Evolutionary conservation across 2,888 invertebrate species (phyloP).

Genomic region (Synanthedon myopaeformis): DNA sequence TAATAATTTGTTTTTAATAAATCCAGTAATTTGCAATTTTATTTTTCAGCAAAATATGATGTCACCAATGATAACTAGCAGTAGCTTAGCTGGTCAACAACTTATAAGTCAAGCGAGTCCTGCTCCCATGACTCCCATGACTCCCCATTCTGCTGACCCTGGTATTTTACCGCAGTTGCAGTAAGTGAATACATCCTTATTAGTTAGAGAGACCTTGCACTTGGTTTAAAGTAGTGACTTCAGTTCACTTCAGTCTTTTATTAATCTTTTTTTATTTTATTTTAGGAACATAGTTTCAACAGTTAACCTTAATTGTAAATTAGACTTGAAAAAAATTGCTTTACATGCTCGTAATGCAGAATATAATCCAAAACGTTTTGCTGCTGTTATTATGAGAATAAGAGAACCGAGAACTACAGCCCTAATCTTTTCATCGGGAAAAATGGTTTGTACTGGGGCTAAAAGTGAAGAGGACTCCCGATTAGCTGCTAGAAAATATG

Average conservation of each 20-base stretch:
- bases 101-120: conserved; percentile 77
- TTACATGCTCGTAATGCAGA: conserved; percentile 98
- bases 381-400: conserved; percentile 98
- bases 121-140: conserved; percentile 89
- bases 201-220: too few relatives aligned
- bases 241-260: not conserved
- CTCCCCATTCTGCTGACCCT: conserved; percentile 92
- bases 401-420: conserved; percentile 87
- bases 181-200: conserved; percentile 58
- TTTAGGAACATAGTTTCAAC: conserved; percentile 97
- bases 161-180: conserved; percentile 94
- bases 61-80: conserved; percentile 81
- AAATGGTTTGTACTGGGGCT: conserved; percentile 88
- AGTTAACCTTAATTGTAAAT: conserved; percentile 93
- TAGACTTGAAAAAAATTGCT: conserved; percentile 97
- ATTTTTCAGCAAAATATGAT: conserved; percentile 81
- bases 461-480: conserved; percentile 84
- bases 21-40: not conserved
- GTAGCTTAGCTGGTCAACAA: conserved; percentile 70
- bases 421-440: conserved; percentile 83
- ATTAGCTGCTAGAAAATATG: conserved; percentile 84
- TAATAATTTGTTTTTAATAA: conserved; percentile 3
- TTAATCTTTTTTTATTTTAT: conserved; percentile 14
- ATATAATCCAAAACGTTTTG: conserved; percentile 99
- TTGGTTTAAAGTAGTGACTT: too few relatives aligned